A percentile compares a stretch with the other conserved stretches of the same genome.
phyloP scores from a whole-genome alignment of 2,113 vertebrate species.

The Brachirus orientalis region DNA sequence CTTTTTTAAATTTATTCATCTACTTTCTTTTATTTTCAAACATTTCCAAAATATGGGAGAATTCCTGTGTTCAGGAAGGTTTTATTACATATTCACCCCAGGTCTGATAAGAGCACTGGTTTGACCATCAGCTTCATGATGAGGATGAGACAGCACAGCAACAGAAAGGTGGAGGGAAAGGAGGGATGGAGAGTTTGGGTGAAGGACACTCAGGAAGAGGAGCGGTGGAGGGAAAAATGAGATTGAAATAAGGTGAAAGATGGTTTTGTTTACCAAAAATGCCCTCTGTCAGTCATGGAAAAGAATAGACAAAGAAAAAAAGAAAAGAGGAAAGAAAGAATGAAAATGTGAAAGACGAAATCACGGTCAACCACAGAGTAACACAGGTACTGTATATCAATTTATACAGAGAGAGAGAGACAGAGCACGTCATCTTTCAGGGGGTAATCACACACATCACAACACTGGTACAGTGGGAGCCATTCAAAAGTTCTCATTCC shows the following conservation, averaged over 20 bases:
- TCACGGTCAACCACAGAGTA: slow-evolving; percentile 76
- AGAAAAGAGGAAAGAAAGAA: slow-evolving; percentile 69
- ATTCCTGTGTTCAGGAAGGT: not conserved
- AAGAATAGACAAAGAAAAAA: slow-evolving; percentile 81
- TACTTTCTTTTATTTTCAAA: not conserved
- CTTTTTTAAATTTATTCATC: not conserved
- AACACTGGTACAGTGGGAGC: slow-evolving; percentile 22
- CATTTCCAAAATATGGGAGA: not conserved
- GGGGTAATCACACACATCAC: slow-evolving; percentile 35
- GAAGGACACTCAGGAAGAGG: slow-evolving; percentile 33
- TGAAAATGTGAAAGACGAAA: slow-evolving; percentile 79
- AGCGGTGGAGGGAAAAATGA: slow-evolving; percentile 32
- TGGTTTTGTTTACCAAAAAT: slow-evolving; percentile 87
- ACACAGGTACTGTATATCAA: slow-evolving; percentile 34
- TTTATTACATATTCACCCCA: slow-evolving; percentile 44
- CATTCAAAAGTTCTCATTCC: too few species aligned
- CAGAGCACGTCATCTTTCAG: slow-evolving; percentile 31
- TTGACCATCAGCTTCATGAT: slow-evolving; percentile 74
- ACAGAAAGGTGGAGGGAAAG: slow-evolving; percentile 63
- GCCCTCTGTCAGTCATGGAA: slow-evolving; percentile 88
- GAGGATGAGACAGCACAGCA: slow-evolving; percentile 62
- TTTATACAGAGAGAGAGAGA: slow-evolving; percentile 43
- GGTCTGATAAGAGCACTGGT: slow-evolving; percentile 72
- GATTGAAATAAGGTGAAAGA: slow-evolving; percentile 77
- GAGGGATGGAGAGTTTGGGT: slow-evolving; percentile 36